These are phyloP conservation scores for Drosophila nigricruria DNA, from an alignment of 2,888 invertebrate genomes.

Conservation along the genomic window DNA sequence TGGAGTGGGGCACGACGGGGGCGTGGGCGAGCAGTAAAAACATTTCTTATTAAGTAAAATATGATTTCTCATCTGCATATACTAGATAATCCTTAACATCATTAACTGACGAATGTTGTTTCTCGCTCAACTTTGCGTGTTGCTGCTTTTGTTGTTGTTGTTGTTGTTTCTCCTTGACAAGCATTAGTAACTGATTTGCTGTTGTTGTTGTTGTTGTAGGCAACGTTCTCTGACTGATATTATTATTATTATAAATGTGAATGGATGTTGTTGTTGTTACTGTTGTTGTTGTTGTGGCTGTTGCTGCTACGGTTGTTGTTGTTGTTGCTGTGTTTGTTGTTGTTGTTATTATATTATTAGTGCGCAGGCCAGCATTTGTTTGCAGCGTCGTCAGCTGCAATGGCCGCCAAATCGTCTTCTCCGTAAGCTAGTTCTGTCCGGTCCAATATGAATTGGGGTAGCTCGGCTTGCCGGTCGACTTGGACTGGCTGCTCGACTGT, in stretches of 20 bases:
- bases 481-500: slow-evolving; percentile 85
- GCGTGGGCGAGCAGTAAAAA: slow-evolving; percentile 60
- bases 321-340: slow-evolving; percentile 24
- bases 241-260: slow-evolving; percentile 64
- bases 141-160: slow-evolving; percentile 4
- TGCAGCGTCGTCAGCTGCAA: slow-evolving; percentile 60
- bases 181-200: slow-evolving; percentile 71
- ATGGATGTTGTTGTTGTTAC: slow-evolving; percentile 41
- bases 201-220: slow-evolving; percentile 41
- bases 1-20: neutral
- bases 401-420: slow-evolving; percentile 75
- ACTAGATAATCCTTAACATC: slow-evolving; percentile 57
- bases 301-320: slow-evolving; percentile 25
- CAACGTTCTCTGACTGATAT: slow-evolving; percentile 46
- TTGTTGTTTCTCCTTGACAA: slow-evolving; percentile 55
- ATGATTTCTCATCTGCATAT: slow-evolving; percentile 72
- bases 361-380: slow-evolving; percentile 45
- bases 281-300: slow-evolving; percentile 21
- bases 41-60: slow-evolving; percentile 78
- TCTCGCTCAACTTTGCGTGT: slow-evolving; percentile 47
- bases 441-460: slow-evolving; percentile 86
- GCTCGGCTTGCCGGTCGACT: slow-evolving; percentile 85
- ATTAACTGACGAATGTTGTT: slow-evolving; percentile 52
- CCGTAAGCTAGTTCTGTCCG: slow-evolving; percentile 85
- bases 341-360: slow-evolving; percentile 34